phyloP scores from a whole-genome alignment of 2,113 vertebrate genomes.

The Ameiurus melas region DNA sequence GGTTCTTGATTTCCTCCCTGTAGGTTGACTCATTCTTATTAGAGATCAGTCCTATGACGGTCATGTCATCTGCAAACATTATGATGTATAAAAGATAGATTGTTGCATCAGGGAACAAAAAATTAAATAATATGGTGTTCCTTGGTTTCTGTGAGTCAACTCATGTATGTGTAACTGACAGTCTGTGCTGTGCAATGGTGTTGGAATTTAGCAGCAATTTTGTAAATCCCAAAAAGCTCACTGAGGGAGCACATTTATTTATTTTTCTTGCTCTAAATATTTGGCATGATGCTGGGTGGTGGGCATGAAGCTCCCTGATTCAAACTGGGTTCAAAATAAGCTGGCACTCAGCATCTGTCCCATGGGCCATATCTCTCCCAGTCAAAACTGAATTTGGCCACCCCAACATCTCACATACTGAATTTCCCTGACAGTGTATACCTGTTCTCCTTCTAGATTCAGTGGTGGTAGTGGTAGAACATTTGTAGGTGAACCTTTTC shows the following conservation, averaged over 20 bases:
- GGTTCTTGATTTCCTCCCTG: background rate
- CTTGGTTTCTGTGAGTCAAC: background rate
- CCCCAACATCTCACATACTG: background rate
- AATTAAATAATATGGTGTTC: background rate
- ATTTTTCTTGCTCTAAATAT: background rate
- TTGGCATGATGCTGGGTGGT: background rate
- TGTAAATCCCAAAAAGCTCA: background rate
- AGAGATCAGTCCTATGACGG: background rate
- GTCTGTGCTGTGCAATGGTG: background rate
- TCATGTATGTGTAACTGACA: background rate
- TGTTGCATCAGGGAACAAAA: background rate
- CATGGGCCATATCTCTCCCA: background rate
- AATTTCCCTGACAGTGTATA: background rate
- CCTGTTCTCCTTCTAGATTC: background rate
- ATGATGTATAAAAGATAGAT: background rate
- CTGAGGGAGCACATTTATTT: background rate
- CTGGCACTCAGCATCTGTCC: background rate
- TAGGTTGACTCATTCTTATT: background rate
- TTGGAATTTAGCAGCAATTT: background rate
- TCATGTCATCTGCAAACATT: background rate
- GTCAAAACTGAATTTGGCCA: background rate
- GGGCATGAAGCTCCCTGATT: background rate
- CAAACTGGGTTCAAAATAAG: background rate
- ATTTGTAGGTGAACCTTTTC: background rate
- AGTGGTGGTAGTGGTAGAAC: background rate